phyloP scores from a whole-genome alignment of 2,888 invertebrate species.

The Drosophila colorata region DNA sequence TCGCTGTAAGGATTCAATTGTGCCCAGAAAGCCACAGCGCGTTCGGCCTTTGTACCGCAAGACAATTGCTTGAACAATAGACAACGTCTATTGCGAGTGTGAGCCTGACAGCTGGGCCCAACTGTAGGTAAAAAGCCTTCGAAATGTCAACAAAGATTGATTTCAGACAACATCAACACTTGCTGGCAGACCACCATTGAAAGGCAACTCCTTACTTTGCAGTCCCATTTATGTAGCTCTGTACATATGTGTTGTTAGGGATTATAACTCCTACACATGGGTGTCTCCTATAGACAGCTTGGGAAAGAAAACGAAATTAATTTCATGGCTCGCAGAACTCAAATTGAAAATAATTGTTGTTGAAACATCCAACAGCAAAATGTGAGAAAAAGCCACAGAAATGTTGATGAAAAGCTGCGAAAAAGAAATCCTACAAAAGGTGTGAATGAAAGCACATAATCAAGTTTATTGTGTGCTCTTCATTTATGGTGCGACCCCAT shows the following conservation, averaged over 20 bases:
- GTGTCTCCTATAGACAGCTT: constrained; percentile 5
- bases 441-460: constrained; percentile 39
- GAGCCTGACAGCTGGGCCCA: constrained; percentile 22
- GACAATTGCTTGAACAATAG: constrained; percentile 48
- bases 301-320: constrained; percentile 70
- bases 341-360: constrained; percentile 77
- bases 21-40: background rate
- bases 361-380: constrained; percentile 34
- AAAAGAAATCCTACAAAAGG: constrained; percentile 35
- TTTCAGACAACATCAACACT: constrained; percentile 43
- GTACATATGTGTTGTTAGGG: constrained; percentile 13
- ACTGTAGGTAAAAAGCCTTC: constrained; percentile 37
- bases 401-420: constrained; percentile 33
- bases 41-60: constrained; percentile 35
- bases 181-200: constrained; percentile 2
- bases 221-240: background rate
- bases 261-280: constrained; percentile 35
- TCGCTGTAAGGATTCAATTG: constrained; percentile 21
- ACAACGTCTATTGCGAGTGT: constrained; percentile 42
- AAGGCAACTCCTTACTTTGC: constrained; percentile 12
- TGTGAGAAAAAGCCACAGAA: constrained; percentile 20
- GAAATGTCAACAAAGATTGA: constrained; percentile 57
- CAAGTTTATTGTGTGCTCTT: constrained; percentile 24
- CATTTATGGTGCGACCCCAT: constrained; percentile 13
- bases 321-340: constrained; percentile 74